These are phyloP conservation scores for Baronia brevicornis DNA, from an alignment of 2,888 invertebrate genomes.

Conservation along the genomic window DNA sequence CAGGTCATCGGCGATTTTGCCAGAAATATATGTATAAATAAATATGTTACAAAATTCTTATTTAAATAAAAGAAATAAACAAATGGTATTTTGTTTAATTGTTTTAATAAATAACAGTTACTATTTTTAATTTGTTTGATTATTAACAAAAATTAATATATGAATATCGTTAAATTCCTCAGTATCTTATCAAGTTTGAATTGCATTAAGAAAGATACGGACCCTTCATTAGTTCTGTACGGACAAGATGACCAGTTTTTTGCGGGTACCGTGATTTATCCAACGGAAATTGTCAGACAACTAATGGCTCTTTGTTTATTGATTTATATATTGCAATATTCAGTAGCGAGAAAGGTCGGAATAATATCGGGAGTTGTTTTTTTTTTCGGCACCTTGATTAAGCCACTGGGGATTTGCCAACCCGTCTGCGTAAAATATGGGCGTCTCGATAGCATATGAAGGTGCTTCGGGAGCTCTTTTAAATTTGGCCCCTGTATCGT, in stretches of 20 bases:
- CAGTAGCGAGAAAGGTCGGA: slow-evolving; percentile 62
- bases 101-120: too few relatives aligned
- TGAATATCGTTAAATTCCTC: slow-evolving; percentile 9
- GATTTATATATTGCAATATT: slow-evolving; percentile 70
- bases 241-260: slow-evolving; percentile 48
- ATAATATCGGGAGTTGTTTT: slow-evolving; percentile 45
- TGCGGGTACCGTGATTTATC: slow-evolving; percentile 61
- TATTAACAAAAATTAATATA: slow-evolving; percentile 8
- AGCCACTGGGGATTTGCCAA: slow-evolving; percentile 44
- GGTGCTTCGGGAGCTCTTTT: slow-evolving; percentile 27
- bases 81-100: too few relatives aligned
- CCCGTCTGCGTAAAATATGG: slow-evolving; percentile 31
- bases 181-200: slow-evolving; percentile 27
- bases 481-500: slow-evolving; percentile 37
- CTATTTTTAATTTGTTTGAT: too few relatives aligned
- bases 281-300: slow-evolving; percentile 72
- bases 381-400: slow-evolving; percentile 47
- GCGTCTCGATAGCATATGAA: slow-evolving; percentile 22
- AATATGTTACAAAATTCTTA: too few relatives aligned
- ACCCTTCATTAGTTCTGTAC: slow-evolving; percentile 48
- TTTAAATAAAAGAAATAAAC: too few relatives aligned
- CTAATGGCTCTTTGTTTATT: slow-evolving; percentile 73
- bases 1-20: too few relatives aligned
- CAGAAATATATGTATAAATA: too few relatives aligned
- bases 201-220: slow-evolving; percentile 13